Percentiles rank a stretch among this genome's conserved stretches.
Conservation (phyloP, 2,888 invertebrate genomes). For the Ichneumoninae sp. region DNA sequence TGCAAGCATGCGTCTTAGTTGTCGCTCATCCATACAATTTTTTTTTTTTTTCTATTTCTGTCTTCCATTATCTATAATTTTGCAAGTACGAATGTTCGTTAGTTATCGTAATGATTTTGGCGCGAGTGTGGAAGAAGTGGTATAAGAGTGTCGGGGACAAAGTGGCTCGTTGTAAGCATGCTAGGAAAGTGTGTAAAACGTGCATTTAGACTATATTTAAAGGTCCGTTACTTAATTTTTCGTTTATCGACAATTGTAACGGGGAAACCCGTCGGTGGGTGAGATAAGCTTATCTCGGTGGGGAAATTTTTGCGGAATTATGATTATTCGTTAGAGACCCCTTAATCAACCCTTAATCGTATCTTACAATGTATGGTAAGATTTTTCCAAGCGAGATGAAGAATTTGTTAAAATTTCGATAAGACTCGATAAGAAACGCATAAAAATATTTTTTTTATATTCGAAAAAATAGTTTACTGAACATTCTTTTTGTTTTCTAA, state of each 20-base stretch:
- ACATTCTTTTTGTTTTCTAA: no score
- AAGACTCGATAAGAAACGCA: no score
- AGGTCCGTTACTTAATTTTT: conserved; percentile 18
- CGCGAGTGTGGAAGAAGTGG: conserved; percentile 56
- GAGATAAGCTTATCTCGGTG: background rate
- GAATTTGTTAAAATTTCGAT: background rate
- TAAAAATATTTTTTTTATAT: no score
- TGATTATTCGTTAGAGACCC: background rate
- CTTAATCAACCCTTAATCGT: background rate
- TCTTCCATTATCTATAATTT: conserved; percentile 38
- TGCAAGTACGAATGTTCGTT: conserved; percentile 33
- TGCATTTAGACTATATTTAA: conserved; percentile 44
- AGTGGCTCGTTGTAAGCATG: conserved; percentile 59
- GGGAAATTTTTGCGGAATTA: background rate
- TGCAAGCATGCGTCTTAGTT: conserved; percentile 61
- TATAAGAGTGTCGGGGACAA: conserved; percentile 48
- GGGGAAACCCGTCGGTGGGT: conserved; percentile 34
- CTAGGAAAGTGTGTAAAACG: conserved; percentile 45
- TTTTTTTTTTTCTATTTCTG: background rate
- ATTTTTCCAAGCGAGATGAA: background rate
- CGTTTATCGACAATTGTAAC: conserved; percentile 14
- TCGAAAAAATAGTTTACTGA: no score
- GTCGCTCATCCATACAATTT: conserved; percentile 54
- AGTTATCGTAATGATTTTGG: conserved; percentile 55
- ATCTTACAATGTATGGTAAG: background rate